Conservation (phyloP, 1,140 invertebrate species). For the Bombus fervidus region DNA sequence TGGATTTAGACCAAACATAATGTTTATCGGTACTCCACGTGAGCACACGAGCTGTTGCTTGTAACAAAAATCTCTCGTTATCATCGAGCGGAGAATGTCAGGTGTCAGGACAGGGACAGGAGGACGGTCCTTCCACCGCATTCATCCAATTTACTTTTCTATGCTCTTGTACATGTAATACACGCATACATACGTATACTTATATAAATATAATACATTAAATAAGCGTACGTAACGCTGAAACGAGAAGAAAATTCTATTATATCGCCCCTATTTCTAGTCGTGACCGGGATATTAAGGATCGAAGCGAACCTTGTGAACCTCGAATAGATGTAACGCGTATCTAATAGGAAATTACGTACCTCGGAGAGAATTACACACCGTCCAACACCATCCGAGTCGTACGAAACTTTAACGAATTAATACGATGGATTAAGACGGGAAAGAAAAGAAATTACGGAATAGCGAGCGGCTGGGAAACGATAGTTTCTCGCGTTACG, state of each 20-base stretch:
- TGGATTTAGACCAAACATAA: neutral
- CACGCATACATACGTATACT: neutral
- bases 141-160: slow-evolving; percentile 9
- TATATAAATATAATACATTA: slow-evolving; percentile 1
- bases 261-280: slow-evolving; percentile 26
- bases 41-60: neutral
- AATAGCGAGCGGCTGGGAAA: neutral
- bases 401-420: too few relatives aligned
- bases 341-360: slow-evolving; percentile 19
- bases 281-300: slow-evolving; percentile 28
- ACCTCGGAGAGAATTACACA: neutral
- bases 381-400: slow-evolving; percentile 7
- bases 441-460: neutral
- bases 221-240: slow-evolving; percentile 16
- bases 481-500: neutral
- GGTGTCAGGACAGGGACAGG: neutral
- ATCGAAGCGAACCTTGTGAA: slow-evolving; percentile 1
- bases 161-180: neutral
- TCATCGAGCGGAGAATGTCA: slow-evolving; percentile 2
- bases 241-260: neutral
- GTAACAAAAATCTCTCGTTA: slow-evolving; percentile 8
- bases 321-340: slow-evolving; percentile 13
- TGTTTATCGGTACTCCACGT: neutral
- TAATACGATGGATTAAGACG: neutral
- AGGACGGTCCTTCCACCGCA: neutral